Conservation (phyloP, 1,140 invertebrate species). For the Caenorhabditis latens region DNA sequence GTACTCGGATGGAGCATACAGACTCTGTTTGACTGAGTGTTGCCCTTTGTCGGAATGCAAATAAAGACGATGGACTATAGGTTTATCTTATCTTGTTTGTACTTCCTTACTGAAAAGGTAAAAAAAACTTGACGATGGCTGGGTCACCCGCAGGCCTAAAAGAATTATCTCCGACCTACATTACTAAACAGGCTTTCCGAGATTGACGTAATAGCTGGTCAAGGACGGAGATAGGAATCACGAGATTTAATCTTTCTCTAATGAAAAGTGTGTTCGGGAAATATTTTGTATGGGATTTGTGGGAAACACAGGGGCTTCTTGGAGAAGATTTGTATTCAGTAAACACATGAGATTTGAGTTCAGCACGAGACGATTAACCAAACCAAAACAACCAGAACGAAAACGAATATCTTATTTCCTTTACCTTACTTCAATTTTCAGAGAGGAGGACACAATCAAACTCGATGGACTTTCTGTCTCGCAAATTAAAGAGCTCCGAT, state of each 20-base stretch:
- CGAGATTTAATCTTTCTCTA: conserved; percentile 32
- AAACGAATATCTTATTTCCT: no score
- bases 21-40: conserved; percentile 16
- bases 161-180: conserved; percentile 41
- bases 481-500: conserved; percentile 90
- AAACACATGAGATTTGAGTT: no score
- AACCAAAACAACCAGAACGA: neutral
- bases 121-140: neutral
- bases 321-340: neutral
- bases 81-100: conserved; percentile 49
- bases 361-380: neutral
- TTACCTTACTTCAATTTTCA: conserved; percentile 70
- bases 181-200: neutral
- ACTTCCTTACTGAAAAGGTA: neutral
- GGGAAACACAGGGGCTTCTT: neutral
- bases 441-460: conserved; percentile 96
- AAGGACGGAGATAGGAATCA: conserved; percentile 48
- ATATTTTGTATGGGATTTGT: neutral
- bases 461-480: conserved; percentile 94
- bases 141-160: neutral
- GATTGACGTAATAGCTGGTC: neutral
- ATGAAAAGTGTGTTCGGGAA: neutral
- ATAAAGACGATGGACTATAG: neutral
- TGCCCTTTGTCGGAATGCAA: conserved; percentile 46
- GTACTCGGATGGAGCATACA: conserved; percentile 5